Conservation (phyloP, 2,113 vertebrate genomes). For the Junco hyemalis region DNA sequence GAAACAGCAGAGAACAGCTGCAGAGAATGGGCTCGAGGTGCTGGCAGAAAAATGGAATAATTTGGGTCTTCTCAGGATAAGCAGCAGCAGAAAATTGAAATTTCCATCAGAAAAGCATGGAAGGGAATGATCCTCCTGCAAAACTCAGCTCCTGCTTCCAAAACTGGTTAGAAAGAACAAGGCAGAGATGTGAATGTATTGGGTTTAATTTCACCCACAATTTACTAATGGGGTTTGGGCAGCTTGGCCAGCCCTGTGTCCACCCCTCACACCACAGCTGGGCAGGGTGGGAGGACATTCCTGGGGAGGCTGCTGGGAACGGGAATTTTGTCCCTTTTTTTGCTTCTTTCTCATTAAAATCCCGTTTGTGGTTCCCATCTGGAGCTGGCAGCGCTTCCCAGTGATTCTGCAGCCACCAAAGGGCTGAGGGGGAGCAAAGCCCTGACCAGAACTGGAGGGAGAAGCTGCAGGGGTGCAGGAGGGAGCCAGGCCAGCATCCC, state of each 20-base stretch:
- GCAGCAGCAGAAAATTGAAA: not conserved
- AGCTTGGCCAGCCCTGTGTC: not conserved
- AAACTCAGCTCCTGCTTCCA: not conserved
- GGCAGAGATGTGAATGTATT: not conserved
- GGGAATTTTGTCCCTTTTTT: not conserved
- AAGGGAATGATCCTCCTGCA: not conserved
- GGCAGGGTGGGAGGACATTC: not conserved
- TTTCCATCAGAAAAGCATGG: not conserved
- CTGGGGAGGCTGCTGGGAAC: not conserved
- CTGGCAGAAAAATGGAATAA: not conserved
- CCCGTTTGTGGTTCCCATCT: not conserved
- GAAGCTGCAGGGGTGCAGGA: not conserved
- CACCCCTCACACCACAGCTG: not conserved
- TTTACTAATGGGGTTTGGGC: not conserved
- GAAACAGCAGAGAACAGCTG: fast-evolving
- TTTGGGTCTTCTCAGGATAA: not conserved
- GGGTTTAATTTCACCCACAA: not conserved
- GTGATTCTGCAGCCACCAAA: not conserved
- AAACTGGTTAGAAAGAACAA: not conserved
- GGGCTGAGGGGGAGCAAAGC: not conserved
- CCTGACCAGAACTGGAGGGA: not conserved
- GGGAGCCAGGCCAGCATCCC: not conserved
- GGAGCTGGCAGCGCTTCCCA: not conserved
- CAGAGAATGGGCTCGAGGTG: fast-evolving
- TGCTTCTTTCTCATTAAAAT: not conserved